Evolutionary conservation across 2,888 invertebrate genomes (phyloP), one percentile per base, ranked within the genome.

Genomic region (Ormyrus thymus): DNA sequence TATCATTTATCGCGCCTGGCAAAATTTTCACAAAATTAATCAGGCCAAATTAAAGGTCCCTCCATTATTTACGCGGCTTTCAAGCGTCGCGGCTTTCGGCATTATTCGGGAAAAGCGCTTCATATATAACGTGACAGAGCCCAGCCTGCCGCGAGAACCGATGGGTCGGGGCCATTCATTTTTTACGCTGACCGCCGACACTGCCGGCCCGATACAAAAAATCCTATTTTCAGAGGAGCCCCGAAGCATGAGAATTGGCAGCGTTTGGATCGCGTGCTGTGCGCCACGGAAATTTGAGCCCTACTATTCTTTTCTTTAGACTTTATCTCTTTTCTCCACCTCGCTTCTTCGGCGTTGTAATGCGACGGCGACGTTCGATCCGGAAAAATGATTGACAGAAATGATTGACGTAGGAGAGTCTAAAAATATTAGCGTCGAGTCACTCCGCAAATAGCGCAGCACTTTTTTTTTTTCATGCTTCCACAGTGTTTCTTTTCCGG

Each of bases 391-490:
- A 0, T 70, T 29, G 29, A 29, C 69, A 70, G 69, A 81, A 79
- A 83, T 87, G 85, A 86, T 86, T 87, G 87, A 85, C 85, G 83
- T 78, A 82, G 78, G 77, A 82, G 83, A 82, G 83, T 83, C 84
- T 83, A 84, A 85, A 87, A 87, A 86, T 86, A 86, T 82, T 82
- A 68, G 69, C 79, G 79, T 69, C 55, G 48, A 62, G 62, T 76
- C 69, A 75, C 45, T 69, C 15, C 56, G 48, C 48, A 76, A 76
- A 69, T 62, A 69, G 13, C 51, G 61, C 48, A 61, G 64, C 71
- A 74, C 58, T 66, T 81, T 78, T 66, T 56, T 11, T 68, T 50
- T 55, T 68, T 68, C 29, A 15, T 56, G 56, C n/a, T 71, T 29
- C 64, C 78, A n/a, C 73, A 53, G 65, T 45, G 45, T 68, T 68